phyloP scores from a whole-genome alignment of 1,140 invertebrate species.

The Mizuhopecten yessoensis region DNA sequence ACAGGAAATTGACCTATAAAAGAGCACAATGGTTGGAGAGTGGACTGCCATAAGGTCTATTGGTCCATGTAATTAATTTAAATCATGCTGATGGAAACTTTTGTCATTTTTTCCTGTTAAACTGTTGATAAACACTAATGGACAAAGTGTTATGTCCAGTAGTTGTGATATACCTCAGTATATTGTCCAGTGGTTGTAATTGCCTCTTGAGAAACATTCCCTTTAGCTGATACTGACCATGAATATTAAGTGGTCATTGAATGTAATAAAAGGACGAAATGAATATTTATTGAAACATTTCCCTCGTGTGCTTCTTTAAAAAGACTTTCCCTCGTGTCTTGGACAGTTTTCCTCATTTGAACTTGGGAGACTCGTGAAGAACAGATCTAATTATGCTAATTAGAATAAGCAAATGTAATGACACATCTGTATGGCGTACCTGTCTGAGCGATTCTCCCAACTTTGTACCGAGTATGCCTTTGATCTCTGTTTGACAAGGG shows the following conservation, averaged over 20 bases:
- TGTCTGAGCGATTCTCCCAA: not conserved
- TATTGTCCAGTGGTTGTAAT: not conserved
- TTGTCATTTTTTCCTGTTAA: not conserved
- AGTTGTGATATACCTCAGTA: not conserved
- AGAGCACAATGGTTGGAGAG: not conserved
- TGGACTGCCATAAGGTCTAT: not conserved
- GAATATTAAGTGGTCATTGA: conserved; percentile 13
- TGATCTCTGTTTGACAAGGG: not conserved
- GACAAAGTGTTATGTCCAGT: not conserved
- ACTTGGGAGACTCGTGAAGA: not conserved
- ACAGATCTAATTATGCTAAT: not conserved
- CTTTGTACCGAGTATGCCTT: not conserved
- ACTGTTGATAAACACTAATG: not conserved
- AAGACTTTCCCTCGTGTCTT: not conserved
- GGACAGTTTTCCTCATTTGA: not conserved
- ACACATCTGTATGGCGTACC: not conserved
- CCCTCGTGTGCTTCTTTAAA: not conserved
- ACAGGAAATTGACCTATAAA: not conserved
- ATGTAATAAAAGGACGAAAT: not conserved
- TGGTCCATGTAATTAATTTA: not conserved
- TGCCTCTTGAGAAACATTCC: not conserved
- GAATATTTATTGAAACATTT: not conserved
- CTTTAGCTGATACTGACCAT: not conserved
- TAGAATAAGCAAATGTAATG: not conserved
- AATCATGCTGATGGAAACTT: not conserved